Evolutionary conservation across 1,140 invertebrate species (phyloP).

Genomic region (Globodera ellingtonae): DNA sequence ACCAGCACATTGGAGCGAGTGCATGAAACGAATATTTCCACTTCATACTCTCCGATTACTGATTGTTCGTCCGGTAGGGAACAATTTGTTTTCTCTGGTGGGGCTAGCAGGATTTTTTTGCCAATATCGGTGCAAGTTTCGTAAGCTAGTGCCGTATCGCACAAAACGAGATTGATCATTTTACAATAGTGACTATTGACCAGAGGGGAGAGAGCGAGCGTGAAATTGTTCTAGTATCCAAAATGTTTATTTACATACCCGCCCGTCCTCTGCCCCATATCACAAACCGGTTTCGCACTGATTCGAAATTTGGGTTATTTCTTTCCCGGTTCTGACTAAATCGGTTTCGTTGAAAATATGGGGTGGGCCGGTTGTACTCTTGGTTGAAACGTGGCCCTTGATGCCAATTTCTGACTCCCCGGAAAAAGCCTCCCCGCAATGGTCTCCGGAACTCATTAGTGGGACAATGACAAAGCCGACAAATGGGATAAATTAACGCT

Average conservation of each 20-base stretch:
- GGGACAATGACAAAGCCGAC: no score
- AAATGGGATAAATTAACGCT: no score
- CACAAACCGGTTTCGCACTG: background rate
- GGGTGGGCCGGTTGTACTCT: background rate
- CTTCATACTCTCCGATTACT: background rate
- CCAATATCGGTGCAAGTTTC: background rate
- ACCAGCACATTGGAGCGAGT: background rate
- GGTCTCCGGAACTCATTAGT: background rate
- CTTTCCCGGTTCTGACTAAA: background rate
- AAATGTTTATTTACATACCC: background rate
- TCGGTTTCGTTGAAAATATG: background rate
- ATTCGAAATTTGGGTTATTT: background rate
- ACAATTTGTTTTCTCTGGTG: constrained; percentile 1
- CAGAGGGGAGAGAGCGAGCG: background rate
- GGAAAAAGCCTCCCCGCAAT: background rate
- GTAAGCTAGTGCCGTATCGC: background rate
- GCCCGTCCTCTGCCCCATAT: background rate
- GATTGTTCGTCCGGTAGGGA: background rate
- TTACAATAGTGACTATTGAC: background rate
- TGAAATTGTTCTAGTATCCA: background rate
- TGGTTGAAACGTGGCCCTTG: background rate
- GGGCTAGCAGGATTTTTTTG: background rate
- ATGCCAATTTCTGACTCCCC: background rate
- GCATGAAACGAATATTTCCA: background rate
- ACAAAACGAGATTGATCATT: background rate